A percentile compares a stretch with the other conserved stretches of the same genome.
Conservation (phyloP, 2,888 invertebrate species). For the Alitta virens region DNA sequence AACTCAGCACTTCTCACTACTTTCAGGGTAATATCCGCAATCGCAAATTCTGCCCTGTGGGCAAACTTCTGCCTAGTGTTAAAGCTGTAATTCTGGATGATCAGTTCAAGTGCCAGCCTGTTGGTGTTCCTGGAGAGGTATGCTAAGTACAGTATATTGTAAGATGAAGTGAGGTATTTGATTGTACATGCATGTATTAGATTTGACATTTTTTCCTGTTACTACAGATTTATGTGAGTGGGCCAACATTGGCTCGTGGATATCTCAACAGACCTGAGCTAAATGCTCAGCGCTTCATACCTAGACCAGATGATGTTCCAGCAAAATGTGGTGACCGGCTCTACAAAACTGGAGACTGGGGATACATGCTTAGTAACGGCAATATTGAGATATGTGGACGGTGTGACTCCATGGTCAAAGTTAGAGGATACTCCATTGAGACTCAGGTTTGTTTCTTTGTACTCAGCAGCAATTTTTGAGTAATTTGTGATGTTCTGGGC, state of each 20-base stretch:
- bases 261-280: slow-evolving; percentile 57
- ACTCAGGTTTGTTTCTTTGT: slow-evolving; percentile 40
- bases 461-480: neutral
- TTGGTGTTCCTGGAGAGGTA: slow-evolving; percentile 57
- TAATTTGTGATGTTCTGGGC: neutral
- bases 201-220: no score
- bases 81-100: slow-evolving; percentile 51
- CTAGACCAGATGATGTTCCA: slow-evolving; percentile 35
- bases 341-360: slow-evolving; percentile 58
- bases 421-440: slow-evolving; percentile 58
- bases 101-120: slow-evolving; percentile 47
- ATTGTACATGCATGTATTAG: no score
- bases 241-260: slow-evolving; percentile 55
- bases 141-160: neutral
- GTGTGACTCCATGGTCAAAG: slow-evolving; percentile 58
- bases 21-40: slow-evolving; percentile 17
- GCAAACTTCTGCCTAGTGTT: slow-evolving; percentile 50
- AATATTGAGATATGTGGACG: slow-evolving; percentile 58
- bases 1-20: no score
- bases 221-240: slow-evolving; percentile 49
- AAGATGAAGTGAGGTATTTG: no score
- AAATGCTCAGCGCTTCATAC: slow-evolving; percentile 46
- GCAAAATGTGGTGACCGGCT: slow-evolving; percentile 34
- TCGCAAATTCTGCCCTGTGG: slow-evolving; percentile 57
- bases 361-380: slow-evolving; percentile 56